Base-by-base conservation (phyloP, 2,888 invertebrate species). In the Acanthosepion esculentum region DNA sequence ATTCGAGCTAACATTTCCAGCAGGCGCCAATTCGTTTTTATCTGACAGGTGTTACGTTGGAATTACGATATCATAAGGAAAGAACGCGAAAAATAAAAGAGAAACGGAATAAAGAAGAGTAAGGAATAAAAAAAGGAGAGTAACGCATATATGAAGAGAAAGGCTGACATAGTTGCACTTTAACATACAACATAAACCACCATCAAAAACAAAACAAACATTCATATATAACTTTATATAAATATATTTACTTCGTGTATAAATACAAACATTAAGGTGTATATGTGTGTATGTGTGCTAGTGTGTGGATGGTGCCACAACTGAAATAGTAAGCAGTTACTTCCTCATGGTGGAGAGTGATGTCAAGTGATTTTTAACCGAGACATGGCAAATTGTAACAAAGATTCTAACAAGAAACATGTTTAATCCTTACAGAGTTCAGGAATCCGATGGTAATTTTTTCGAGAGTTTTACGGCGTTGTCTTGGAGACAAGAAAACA, bases 391-490 rank as follows among this genome's bases (percentile, higher is more conserved):
- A 94, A 33, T 94, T 55, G 55, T 29, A 41, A 55, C 91, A 33
- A 48, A 59, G 26, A 48, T 50, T 91, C 78, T 95, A 94, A 91
- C 48, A 18, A 95, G 94, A 95, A 92, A 92, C 94, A 94, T 95
- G 94, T 95, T 95, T 94, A 94, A 95, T 95, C 95, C 95, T 97
- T 98, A 94, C 98, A 99, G 99, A 96, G 99, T 99, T 33, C 99
- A 99, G 98, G 99, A 99, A 96, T 98, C 99, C 64, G 99, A 99
- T 97, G 99, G 98, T 20, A 98, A 99, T 95, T 99, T 99, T 98
- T 99, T 99, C 98, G 99, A 99, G 98, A 99, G 98, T 97, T 99
- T 99, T 98, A 99, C 99, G 41, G 98, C 99, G 53, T 97, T 99
- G 96, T 98, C 99, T 94, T 99, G 99, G 99, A 98, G 99, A 97